Evolutionary conservation across 2,888 invertebrate genomes (phyloP), one percentile per base, ranked within the genome.

Genomic region (Ectobius pallidus): DNA sequence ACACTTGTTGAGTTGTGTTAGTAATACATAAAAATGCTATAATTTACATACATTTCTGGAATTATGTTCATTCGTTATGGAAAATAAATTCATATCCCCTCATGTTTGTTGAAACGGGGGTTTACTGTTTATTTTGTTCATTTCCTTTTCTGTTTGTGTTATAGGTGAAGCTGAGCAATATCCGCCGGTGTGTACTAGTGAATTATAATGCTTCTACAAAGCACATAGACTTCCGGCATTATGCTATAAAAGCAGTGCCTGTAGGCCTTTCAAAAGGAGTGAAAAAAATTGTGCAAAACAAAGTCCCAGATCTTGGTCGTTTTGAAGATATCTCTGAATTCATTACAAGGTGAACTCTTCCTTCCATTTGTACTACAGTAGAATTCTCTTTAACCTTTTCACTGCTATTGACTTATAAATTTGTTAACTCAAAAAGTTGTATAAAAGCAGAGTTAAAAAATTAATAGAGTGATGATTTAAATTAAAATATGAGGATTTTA

Each of bases 181-280:
- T 99, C 68, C 88, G 93, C 69, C 88, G 99, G 49, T 96, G 96
- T 83, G 91, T 98, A 0, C 85, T 99, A 22, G 87, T 98, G 81
- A 96, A 96, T 82, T 98, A 97, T 82, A 92, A 97, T 82, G 86
- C 91, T 0, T 86, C 91, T 1, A 92, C 92, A 3, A 94, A 95
- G 79, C 83, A 91, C 1, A 91, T 99, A 68, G 97, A 98, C 79
- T 91, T 99, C 82, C 87, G 99, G 52, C 99, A 99, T 83, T 99
- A 96, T 82, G 92, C 94, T n/a, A 94, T 99, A 77, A 92, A 94
- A 83, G 91, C 95, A 14, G 91, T 92, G 4, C 97, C 99, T 0
- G 92, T 94, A 0, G 99, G 98, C 20, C 85, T 99, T 44, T 94
- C 95, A 49, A 92, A 89, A 81, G 92, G 95, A 18, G 92, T 98